phyloP scores from a whole-genome alignment of 2,888 invertebrate genomes.

The Panzeria rudis region DNA sequence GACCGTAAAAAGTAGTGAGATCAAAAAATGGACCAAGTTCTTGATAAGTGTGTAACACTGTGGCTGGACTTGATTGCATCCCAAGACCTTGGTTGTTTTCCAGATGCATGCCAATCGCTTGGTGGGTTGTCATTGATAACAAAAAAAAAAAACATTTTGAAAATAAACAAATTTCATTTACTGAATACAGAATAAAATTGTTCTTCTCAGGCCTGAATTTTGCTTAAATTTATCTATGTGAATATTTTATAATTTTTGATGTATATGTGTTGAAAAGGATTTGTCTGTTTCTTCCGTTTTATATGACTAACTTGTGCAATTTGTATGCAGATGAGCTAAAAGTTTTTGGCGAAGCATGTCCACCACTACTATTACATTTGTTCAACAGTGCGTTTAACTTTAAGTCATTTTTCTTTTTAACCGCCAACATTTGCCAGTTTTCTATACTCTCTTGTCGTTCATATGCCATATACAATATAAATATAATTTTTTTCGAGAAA shows the following conservation, averaged over 20 bases:
- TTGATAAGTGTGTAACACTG: too few species aligned
- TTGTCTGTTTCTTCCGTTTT: constrained; percentile 57
- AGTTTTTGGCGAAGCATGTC: constrained; percentile 59
- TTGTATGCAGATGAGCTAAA: constrained; percentile 72
- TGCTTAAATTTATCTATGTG: not conserved
- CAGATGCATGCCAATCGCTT: too few species aligned
- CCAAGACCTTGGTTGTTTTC: too few species aligned
- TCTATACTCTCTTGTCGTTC: constrained; percentile 6
- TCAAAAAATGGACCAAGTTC: too few species aligned
- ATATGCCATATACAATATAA: constrained; percentile 10
- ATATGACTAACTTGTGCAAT: constrained; percentile 68
- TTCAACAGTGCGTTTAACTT: constrained; percentile 63
- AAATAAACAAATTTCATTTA: too few species aligned
- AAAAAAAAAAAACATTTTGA: too few species aligned
- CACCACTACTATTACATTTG: constrained; percentile 38
- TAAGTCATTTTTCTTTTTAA: constrained; percentile 65
- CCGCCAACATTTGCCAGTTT: constrained; percentile 52
- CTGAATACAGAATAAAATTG: too few species aligned
- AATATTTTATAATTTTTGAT: not conserved
- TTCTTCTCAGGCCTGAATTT: not conserved
- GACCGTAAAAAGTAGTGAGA: too few species aligned
- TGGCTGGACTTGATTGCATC: too few species aligned
- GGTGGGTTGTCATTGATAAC: too few species aligned
- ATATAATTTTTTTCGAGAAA: constrained; percentile 3
- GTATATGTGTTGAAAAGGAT: constrained; percentile 27